Conservation (phyloP, 30 jellyfish, hydroid and myxozoan species). For the Morbakka virulenta region DNA sequence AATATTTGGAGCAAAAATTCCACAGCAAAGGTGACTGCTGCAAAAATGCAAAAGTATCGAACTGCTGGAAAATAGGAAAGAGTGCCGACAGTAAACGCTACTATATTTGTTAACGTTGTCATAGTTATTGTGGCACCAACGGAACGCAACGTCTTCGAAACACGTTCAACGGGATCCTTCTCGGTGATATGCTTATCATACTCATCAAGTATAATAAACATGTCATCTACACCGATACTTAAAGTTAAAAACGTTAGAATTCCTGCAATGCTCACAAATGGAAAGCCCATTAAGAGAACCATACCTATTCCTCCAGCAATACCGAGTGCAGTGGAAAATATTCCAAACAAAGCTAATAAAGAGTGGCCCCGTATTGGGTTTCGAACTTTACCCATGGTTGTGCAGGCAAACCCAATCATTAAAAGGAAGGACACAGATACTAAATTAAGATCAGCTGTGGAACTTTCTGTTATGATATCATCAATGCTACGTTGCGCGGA, state of each 20-base stretch:
- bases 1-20: constrained; percentile 49
- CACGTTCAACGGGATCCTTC: constrained; percentile 33
- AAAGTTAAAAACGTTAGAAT: constrained; percentile 63
- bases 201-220: constrained; percentile 61
- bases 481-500: constrained; percentile 53
- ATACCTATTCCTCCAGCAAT: constrained; percentile 61
- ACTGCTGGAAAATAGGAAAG: constrained; percentile 59
- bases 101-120: constrained; percentile 66
- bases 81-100: constrained; percentile 50
- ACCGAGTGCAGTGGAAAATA: constrained; percentile 45
- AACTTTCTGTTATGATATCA: constrained; percentile 55
- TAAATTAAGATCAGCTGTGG: constrained; percentile 26
- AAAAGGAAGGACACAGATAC: constrained; percentile 32
- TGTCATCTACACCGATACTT: constrained; percentile 72
- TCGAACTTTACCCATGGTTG: constrained; percentile 37
- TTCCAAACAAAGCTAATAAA: constrained; percentile 57
- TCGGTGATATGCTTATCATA: constrained; percentile 38
- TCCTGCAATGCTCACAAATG: constrained; percentile 51
- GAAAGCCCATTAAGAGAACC: constrained; percentile 40
- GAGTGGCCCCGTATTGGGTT: constrained; percentile 70
- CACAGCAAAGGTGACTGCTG: constrained; percentile 34
- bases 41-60: constrained; percentile 54
- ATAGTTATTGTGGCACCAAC: constrained; percentile 78
- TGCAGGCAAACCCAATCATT: constrained; percentile 46
- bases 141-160: constrained; percentile 40